phyloP scores from a whole-genome alignment of 2,113 vertebrate species.

The Sphyrna mokarran region DNA sequence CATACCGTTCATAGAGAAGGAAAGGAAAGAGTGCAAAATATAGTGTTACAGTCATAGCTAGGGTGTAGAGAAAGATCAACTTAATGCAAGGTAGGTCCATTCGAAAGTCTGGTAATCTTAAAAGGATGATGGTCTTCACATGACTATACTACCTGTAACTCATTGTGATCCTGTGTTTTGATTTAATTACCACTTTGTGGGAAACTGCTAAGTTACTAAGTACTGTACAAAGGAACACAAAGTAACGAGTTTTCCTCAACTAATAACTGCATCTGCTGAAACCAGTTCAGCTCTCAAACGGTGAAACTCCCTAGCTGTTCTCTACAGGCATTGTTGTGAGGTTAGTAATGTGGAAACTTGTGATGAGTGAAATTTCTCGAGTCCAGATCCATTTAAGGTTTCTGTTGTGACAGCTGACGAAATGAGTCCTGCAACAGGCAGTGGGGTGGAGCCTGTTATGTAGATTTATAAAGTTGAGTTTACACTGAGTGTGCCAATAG shows the following conservation, averaged over 20 bases:
- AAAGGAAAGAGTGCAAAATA: too few relatives aligned
- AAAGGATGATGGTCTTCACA: too few relatives aligned
- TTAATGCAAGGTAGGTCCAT: too few relatives aligned
- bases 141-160: too few relatives aligned
- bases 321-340: not conserved
- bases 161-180: not conserved
- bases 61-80: too few relatives aligned
- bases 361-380: not conserved
- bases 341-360: not conserved
- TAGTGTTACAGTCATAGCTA: too few relatives aligned
- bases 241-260: not conserved
- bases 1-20: too few relatives aligned
- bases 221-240: not conserved
- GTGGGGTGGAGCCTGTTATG: not conserved
- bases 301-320: not conserved
- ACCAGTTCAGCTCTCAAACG: not conserved
- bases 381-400: not conserved
- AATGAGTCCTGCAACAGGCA: not conserved
- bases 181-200: not conserved
- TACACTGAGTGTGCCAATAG: not conserved
- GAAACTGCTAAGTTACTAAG: not conserved
- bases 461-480: conserved; percentile 4
- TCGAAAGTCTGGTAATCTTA: too few relatives aligned
- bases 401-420: conserved; percentile 3
- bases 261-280: not conserved